phyloP scores from a whole-genome alignment of 2,113 vertebrate species.

The Nothoprocta pentlandii region DNA sequence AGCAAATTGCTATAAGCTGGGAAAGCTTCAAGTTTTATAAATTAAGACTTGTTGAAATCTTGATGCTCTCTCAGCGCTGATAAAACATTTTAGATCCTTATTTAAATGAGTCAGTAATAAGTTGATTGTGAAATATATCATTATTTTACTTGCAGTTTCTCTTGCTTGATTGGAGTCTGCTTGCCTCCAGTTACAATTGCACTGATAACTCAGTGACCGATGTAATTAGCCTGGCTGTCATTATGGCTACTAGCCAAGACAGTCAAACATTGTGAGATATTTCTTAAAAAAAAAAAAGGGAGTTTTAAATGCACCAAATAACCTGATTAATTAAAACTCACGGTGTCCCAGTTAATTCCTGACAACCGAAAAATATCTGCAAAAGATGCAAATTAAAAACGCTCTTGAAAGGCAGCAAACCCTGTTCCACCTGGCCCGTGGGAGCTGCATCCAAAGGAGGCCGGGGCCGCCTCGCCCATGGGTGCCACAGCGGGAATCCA shows the following conservation, averaged over 20 bases:
- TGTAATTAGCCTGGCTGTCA: constrained; percentile 56
- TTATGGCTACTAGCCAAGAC: constrained; percentile 51
- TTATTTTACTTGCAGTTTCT: constrained; percentile 67
- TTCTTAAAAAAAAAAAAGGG: background rate
- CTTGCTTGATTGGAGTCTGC: constrained; percentile 35
- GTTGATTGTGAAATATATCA: constrained; percentile 51
- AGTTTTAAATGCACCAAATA: constrained; percentile 8
- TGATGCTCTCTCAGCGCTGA: background rate
- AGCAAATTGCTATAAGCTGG: background rate
- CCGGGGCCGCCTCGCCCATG: background rate
- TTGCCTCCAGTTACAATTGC: constrained; percentile 55
- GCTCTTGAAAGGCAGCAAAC: constrained; percentile 5
- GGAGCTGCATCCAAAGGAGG: background rate
- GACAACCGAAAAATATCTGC: background rate
- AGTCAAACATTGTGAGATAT: background rate
- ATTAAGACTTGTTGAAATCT: constrained; percentile 45
- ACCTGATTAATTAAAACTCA: constrained; percentile 37
- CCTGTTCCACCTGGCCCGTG: background rate
- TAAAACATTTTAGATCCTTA: constrained; percentile 27
- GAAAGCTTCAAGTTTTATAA: background rate
- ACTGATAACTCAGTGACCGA: constrained; percentile 45
- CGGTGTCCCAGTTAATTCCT: background rate
- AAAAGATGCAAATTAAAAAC: background rate
- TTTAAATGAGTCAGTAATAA: constrained; percentile 62
- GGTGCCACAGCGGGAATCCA: fast-evolving